phyloP scores from a whole-genome alignment of 2,888 invertebrate species.

The Papilio protenor region DNA sequence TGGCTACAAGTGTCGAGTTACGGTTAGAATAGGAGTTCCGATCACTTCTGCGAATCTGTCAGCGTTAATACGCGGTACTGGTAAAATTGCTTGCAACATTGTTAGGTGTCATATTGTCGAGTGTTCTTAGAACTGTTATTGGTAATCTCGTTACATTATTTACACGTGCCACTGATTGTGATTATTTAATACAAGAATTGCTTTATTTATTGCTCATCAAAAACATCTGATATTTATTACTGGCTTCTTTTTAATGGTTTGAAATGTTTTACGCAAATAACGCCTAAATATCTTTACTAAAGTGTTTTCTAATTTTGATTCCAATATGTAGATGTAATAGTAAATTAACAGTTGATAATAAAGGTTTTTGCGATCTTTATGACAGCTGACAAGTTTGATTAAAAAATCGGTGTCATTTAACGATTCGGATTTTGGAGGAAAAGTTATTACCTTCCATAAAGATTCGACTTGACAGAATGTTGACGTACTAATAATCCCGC shows the following conservation, averaged over 20 bases:
- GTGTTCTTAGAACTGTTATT: slow-evolving; percentile 24
- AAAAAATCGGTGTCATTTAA: background rate
- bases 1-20: slow-evolving; percentile 20
- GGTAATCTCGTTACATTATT: slow-evolving; percentile 14
- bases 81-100: slow-evolving; percentile 2
- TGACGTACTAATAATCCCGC: background rate
- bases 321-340: background rate
- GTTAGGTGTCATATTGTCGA: slow-evolving; percentile 17
- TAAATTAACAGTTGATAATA: background rate
- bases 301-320: background rate
- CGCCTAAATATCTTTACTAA: background rate
- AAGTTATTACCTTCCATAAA: slow-evolving; percentile 11
- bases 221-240: background rate
- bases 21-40: background rate
- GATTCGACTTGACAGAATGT: background rate
- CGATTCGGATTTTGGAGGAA: background rate
- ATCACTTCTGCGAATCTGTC: slow-evolving; percentile 26
- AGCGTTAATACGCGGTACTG: slow-evolving; percentile 21
- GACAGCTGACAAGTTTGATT: background rate
- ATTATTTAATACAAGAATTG: background rate
- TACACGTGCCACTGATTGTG: background rate
- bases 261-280: background rate
- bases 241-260: background rate
- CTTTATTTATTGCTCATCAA: background rate
- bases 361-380: background rate